Conservation (phyloP, 2,888 invertebrate species). For the Erebia ligea region DNA sequence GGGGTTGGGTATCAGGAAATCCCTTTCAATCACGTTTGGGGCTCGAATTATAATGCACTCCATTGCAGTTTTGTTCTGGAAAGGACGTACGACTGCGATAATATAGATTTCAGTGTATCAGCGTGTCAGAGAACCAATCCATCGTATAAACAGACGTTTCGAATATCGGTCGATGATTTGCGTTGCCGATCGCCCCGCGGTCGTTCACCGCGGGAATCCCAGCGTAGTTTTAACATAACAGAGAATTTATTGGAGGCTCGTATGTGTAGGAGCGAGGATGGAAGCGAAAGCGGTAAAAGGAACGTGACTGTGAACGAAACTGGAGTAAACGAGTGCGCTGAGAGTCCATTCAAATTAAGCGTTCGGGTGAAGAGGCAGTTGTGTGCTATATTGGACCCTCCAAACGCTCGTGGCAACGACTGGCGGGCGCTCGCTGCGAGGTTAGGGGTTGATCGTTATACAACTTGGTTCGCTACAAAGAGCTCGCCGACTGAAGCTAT, state of each 20-base stretch:
- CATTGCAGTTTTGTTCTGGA: constrained; percentile 96
- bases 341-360: constrained; percentile 84
- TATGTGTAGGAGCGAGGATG: constrained; percentile 76
- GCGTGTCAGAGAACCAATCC: constrained; percentile 78
- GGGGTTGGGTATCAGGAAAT: constrained; percentile 94
- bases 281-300: constrained; percentile 75
- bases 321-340: constrained; percentile 84
- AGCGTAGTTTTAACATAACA: constrained; percentile 77
- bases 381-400: constrained; percentile 91
- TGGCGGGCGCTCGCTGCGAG: constrained; percentile 98
- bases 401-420: constrained; percentile 95
- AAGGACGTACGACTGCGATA: constrained; percentile 83
- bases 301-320: constrained; percentile 84
- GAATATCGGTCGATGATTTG: constrained; percentile 75
- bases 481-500: constrained; percentile 98
- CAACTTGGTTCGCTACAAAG: constrained; percentile 98
- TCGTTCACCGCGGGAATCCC: constrained; percentile 75
- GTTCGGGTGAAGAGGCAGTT: constrained; percentile 81
- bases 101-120: constrained; percentile 74
- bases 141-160: constrained; percentile 77
- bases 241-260: constrained; percentile 76
- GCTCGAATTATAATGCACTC: constrained; percentile 91
- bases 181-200: constrained; percentile 75
- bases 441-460: constrained; percentile 96
- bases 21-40: constrained; percentile 96